Base-by-base conservation (phyloP, 37 sponge, comb jelly and placozoan genomes). In the Chondrilla cf. caribensis region DNA sequence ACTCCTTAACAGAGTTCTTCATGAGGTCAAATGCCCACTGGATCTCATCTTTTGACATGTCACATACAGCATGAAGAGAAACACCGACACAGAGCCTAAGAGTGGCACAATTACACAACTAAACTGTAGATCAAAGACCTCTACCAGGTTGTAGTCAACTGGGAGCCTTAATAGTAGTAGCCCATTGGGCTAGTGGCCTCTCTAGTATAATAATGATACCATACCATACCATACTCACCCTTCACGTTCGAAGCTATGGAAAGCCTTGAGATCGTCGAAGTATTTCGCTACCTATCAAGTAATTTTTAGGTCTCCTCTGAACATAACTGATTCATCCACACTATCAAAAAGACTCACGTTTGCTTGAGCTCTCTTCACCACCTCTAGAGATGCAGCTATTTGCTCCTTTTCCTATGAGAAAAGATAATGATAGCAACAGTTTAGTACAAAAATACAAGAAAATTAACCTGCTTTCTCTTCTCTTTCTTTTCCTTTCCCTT, bases 11-110 rank as follows among this genome's bases (percentile, higher is more conserved):
- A 35, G 72, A 60, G 0, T 58, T 64, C 82, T 86, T 88, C 86
- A 92, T 73, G 41, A 92, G 81, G 42, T 87, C 80, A 80, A 86
- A 86, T 0, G 84, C 82, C 93, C 93, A 92, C 60, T 92, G 78
- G 9, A 68, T 3, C 17, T 92, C 93, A 9, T 92, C 89, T 32
- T 68, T 40, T 0, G 83, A 9, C 65, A 87, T 41, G 8, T 85
- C 65, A 2, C 38, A 11, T 31, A 77, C 80, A 24, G 58, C 54
- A 38, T 59, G 39, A 62, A 82, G 83, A 26, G 73, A 37, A 1
- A 92, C 44, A 0, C 38, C 35, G 0, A 82, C 79, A 54, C 77
- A 81, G 42, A 92, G 17, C 2, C 92, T 91, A 39, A 3, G 29
- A 28, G 15, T 19, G 7, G 22, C 6, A 62, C 25, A 62, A 17